These are phyloP conservation scores for Cladorhizidae sp. DNA, from an alignment of 37 sponge, comb jelly and placozoan genomes.

Conservation along the genomic window DNA sequence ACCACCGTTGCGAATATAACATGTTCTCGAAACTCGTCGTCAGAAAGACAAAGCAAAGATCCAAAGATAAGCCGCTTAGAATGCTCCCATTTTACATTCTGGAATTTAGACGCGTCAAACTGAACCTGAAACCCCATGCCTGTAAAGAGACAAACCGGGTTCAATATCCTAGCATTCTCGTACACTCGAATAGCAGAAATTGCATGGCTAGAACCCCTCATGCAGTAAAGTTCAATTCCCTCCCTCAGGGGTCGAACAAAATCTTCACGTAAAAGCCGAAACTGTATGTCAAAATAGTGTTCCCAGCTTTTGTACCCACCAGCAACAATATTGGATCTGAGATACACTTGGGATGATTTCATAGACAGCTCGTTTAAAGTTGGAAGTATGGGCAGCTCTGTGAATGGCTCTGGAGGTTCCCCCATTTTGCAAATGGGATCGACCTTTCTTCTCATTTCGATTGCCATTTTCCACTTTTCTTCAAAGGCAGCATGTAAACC, in stretches of 20 bases:
- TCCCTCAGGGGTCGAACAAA: conserved; percentile 79
- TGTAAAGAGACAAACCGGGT: conserved; percentile 64
- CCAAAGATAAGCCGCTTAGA: conserved; percentile 81
- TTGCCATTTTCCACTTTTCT: not conserved
- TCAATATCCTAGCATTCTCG: conserved; percentile 39
- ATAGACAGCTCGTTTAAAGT: conserved; percentile 20
- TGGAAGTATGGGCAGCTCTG: conserved; percentile 37
- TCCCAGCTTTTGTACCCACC: conserved; percentile 69
- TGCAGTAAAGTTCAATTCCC: conserved; percentile 41
- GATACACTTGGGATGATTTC: conserved; percentile 8
- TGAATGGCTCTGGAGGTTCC: conserved; percentile 44
- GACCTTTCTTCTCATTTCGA: not conserved
- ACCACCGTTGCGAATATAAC: conserved; percentile 71
- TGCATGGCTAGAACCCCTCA: not conserved
- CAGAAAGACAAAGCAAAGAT: conserved; percentile 82
- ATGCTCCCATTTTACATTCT: conserved; percentile 80
- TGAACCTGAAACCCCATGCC: conserved; percentile 65
- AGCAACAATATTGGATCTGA: conserved; percentile 46
- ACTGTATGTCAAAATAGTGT: conserved; percentile 83
- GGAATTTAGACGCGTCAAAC: conserved; percentile 50
- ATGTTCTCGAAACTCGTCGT: conserved; percentile 39
- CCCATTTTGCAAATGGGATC: not conserved
- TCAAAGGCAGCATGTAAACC: not conserved
- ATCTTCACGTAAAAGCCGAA: conserved; percentile 85
- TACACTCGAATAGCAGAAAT: conserved; percentile 60